phyloP scores from a whole-genome alignment of 2,888 invertebrate genomes.

The Limnephilus marmoratus region DNA sequence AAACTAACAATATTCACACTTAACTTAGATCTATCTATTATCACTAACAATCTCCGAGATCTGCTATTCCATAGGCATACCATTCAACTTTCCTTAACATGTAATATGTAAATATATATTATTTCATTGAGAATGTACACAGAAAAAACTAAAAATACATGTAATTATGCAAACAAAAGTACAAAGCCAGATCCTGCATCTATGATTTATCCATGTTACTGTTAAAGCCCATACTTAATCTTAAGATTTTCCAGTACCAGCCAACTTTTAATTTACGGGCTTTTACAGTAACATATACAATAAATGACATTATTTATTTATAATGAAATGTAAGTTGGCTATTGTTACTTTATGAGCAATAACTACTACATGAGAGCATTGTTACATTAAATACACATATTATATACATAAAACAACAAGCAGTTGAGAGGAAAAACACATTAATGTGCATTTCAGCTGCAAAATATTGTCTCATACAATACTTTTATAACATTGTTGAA shows the following conservation, averaged over 20 bases:
- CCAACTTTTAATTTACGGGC: too few relatives aligned
- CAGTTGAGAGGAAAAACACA: background rate
- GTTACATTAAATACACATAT: background rate
- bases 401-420: background rate
- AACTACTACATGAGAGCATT: background rate
- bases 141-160: background rate
- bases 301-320: background rate
- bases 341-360: background rate
- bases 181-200: background rate
- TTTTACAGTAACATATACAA: background rate
- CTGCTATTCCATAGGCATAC: background rate
- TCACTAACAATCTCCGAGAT: slow-evolving; percentile 8
- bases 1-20: slow-evolving; percentile 73
- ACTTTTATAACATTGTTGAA: too few relatives aligned
- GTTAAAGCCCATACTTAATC: too few relatives aligned
- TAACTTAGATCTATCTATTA: slow-evolving; percentile 64
- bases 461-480: too few relatives aligned
- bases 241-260: too few relatives aligned
- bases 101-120: background rate
- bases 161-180: background rate
- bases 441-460: too few relatives aligned
- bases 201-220: background rate
- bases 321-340: background rate
- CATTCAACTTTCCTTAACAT: background rate
- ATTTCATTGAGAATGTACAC: background rate